Percentiles rank a stretch among this genome's conserved stretches.
phyloP scores from a whole-genome alignment of 2,888 invertebrate species.

The Heteromyza rotundicornis region DNA sequence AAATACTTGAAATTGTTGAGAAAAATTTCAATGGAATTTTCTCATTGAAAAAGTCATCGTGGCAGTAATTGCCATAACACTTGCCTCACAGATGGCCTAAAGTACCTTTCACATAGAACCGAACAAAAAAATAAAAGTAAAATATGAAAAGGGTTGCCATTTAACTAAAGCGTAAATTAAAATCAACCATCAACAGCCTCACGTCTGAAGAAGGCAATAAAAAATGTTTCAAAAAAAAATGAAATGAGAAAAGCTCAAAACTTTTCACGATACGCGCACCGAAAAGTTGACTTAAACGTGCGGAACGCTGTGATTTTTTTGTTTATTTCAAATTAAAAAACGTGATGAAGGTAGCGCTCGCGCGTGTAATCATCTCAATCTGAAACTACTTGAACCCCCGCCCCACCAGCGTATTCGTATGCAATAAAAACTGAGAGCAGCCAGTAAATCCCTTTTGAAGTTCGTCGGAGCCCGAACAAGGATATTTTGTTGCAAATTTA shows the following conservation, averaged over 20 bases:
- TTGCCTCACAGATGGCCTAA: too few relatives aligned
- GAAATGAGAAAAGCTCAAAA: slow-evolving; percentile 14
- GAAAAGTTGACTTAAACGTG: slow-evolving; percentile 9
- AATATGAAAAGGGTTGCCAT: slow-evolving; percentile 17
- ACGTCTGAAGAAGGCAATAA: slow-evolving; percentile 22
- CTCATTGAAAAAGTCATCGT: too few relatives aligned
- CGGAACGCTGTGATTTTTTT: neutral
- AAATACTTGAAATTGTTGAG: too few relatives aligned
- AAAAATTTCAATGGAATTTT: too few relatives aligned
- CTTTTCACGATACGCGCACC: slow-evolving; percentile 8
- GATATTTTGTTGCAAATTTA: slow-evolving; percentile 27
- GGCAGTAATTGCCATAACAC: too few relatives aligned
- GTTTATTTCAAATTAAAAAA: slow-evolving; percentile 21
- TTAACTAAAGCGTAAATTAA: slow-evolving; percentile 17
- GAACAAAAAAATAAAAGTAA: too few relatives aligned
- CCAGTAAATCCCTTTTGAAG: slow-evolving; percentile 16
- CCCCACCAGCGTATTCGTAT: neutral
- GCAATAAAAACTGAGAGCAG: neutral
- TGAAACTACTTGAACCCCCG: neutral
- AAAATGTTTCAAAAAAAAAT: too few relatives aligned
- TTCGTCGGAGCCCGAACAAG: slow-evolving; percentile 15
- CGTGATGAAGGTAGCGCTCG: slow-evolving; percentile 28
- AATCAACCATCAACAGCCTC: slow-evolving; percentile 11
- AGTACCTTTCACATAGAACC: too few relatives aligned
- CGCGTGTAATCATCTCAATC: slow-evolving; percentile 20